Evolutionary conservation across 2,113 vertebrate genomes (phyloP), one percentile per base, ranked within the genome.

Genomic region (Etheostoma spectabile): DNA sequence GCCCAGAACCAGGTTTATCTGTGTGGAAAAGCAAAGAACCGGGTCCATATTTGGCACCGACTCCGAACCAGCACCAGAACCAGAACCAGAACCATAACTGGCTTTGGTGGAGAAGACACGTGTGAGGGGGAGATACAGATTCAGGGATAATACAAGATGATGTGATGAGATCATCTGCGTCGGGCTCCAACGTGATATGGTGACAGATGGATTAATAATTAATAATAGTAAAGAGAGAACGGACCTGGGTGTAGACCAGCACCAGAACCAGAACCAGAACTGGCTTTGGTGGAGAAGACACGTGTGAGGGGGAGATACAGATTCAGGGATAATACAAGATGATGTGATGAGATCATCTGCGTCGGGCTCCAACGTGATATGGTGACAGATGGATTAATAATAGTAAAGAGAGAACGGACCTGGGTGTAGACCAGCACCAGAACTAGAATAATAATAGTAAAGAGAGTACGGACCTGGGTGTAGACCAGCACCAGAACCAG

Each of bases 341-440:
- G 72, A 60, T 61, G 53, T n/a, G 27, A 89, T 90, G 67, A 78
- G 55, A 77, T 22, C 30, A 81, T 63, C 76, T 79, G 30, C 82
- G 77, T 79, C 80, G 33, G 46, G 52, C 53, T 52, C 18, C 38
- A 38, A 70, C 64, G 63, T 70, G 46, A 64, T 48, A 62, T 14
- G 3, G 30, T 8, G 59, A 61, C 68, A 49, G 57, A 68, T 19
- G 15, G 55, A 30, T 27, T 3, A 15, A 18, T 13, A 15, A 24
- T 24, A 30, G 4, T 30, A 30, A 30, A 46, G n/a, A 72, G 66
- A n/a, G 57, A 24, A 74, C 85, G 5, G 74, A 80, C 97, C 97
- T 99, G 97, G 0, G 97, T 99, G 69, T 99, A 99, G 66, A 99
- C 97, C 72, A 99, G 92, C 0, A n/a, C n/a, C n/a, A n/a, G n/a